Base-by-base conservation (phyloP, 2,113 vertebrate species). In the Mirza zaza region DNA sequence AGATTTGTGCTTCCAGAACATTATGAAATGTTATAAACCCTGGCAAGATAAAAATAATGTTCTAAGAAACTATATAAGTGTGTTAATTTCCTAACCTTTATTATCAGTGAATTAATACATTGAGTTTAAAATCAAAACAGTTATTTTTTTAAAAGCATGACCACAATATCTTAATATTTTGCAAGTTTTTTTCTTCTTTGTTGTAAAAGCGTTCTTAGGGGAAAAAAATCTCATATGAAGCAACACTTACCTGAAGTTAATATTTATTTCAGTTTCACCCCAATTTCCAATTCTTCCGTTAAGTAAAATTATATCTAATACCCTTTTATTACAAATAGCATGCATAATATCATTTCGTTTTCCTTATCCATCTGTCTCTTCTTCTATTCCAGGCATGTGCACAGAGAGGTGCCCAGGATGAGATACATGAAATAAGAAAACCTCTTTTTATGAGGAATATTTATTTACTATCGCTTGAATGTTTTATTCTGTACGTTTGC, bases 261-360 rank as follows among this genome's bases (percentile, higher is more conserved):
- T 91, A 87, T 87, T 93, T 87, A 65, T 89, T 95, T 95, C 42
- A 81, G 6, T 92, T 96, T 97, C 67, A 85, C 20, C 59, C 70
- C 36, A 23, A 87, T 92, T 90, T 90, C 81, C 20, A 87, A 59
- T 92, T 77, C 52, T 91, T 87, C 77, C 79, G 55, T 57, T 79
- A 81, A 92, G 81, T 95, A 93, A 91, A 82, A 95, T 94, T 82
- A 42, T 77, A 88, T 82, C n/a, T 85, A 87, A 45, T 34, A 88
- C 20, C 17, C 27, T 48, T 91, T 95, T 52, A 88, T 91, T 79
- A 77, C 93, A 91, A 83, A 91, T 39, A 92, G 20, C 55, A 25
- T 63, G 10, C 23, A 48, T 29, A n/a, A 57, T 48, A 48, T 55
- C 20, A 94, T 76, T 83, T 90, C 12, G 59, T 71, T 92, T 93